phyloP scores from a whole-genome alignment of 1,140 invertebrate genomes.

The Dendroctonus ponderosae region DNA sequence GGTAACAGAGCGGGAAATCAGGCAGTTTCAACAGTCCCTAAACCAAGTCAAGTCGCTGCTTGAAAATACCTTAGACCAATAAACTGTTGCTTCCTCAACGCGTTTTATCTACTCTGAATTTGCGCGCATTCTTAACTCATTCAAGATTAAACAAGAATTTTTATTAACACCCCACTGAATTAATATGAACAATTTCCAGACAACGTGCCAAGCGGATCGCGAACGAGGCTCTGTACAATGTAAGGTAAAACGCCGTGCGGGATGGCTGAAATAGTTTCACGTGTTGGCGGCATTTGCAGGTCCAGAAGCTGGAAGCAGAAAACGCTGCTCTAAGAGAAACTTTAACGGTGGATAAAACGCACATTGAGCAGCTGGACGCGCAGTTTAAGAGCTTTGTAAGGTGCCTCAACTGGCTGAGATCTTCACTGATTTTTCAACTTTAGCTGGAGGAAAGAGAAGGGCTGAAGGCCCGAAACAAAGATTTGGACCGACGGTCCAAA shows the following conservation, averaged over 20 bases:
- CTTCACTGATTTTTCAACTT: constrained; percentile 2
- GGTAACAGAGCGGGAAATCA: constrained; percentile 1
- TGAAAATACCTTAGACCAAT: background rate
- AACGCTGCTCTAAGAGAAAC: constrained; percentile 23
- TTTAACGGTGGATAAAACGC: constrained; percentile 27
- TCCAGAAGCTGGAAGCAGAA: constrained; percentile 15
- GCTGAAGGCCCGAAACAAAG: constrained; percentile 30
- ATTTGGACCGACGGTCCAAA: constrained; percentile 18
- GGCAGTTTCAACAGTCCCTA: constrained; percentile 17
- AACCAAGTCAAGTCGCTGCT: constrained; percentile 6
- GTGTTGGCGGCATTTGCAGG: constrained; percentile 8
- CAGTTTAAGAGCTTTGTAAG: constrained; percentile 39
- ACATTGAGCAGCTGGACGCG: constrained; percentile 39
- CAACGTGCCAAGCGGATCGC: constrained; percentile 1
- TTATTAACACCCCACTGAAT: too few species aligned
- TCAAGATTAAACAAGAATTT: too few species aligned
- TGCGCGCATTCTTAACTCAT: too few species aligned
- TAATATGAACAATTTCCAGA: constrained; percentile 5
- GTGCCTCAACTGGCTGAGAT: background rate
- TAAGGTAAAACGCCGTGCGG: background rate
- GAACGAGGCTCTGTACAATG: constrained; percentile 2
- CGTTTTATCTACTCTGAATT: too few species aligned
- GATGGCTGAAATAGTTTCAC: background rate
- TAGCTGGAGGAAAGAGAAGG: constrained; percentile 29
- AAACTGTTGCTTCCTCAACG: background rate